Conservation (phyloP, 2,797 vertebrate genomes). For the Pagetopsis macropterus region DNA sequence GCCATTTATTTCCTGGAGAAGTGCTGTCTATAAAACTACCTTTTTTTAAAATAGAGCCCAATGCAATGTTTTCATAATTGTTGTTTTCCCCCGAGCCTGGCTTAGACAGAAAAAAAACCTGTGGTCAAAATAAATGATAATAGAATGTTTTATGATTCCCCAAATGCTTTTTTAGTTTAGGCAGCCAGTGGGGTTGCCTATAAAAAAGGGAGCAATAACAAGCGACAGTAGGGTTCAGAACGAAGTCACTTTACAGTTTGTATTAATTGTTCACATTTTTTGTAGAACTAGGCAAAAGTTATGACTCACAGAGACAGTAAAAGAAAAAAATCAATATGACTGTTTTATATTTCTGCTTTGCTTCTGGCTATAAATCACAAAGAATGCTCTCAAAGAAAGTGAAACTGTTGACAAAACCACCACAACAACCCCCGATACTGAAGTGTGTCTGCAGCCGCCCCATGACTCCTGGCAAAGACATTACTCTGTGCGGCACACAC, state of each 20-base stretch:
- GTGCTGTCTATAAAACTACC: conserved; percentile 62
- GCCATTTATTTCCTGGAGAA: conserved; percentile 67
- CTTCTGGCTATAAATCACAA: conserved; percentile 69
- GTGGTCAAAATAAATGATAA: conserved; percentile 68
- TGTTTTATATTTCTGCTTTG: conserved; percentile 71
- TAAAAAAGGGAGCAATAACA: conserved; percentile 59
- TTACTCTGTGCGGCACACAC: conserved; percentile 52
- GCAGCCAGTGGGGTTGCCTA: conserved; percentile 61
- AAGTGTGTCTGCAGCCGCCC: conserved; percentile 70
- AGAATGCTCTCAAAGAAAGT: conserved; percentile 67
- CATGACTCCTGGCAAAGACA: conserved; percentile 69
- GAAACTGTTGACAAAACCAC: conserved; percentile 71
- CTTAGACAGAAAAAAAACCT: conserved; percentile 46
- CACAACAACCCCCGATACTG: conserved; percentile 56
- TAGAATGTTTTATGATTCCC: conserved; percentile 67
- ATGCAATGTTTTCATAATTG: conserved; percentile 64
- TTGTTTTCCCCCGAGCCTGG: conserved; percentile 56
- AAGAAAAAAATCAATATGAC: conserved; percentile 64
- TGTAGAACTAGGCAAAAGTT: conserved; percentile 63
- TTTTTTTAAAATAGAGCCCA: conserved; percentile 40
- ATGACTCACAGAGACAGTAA: conserved; percentile 60
- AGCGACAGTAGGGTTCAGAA: conserved; percentile 69
- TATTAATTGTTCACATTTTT: conserved; percentile 68
- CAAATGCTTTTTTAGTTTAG: conserved; percentile 65
- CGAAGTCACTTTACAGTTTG: conserved; percentile 70